phyloP scores from a whole-genome alignment of 2,888 invertebrate genomes.

The Drosophila niveifrons region DNA sequence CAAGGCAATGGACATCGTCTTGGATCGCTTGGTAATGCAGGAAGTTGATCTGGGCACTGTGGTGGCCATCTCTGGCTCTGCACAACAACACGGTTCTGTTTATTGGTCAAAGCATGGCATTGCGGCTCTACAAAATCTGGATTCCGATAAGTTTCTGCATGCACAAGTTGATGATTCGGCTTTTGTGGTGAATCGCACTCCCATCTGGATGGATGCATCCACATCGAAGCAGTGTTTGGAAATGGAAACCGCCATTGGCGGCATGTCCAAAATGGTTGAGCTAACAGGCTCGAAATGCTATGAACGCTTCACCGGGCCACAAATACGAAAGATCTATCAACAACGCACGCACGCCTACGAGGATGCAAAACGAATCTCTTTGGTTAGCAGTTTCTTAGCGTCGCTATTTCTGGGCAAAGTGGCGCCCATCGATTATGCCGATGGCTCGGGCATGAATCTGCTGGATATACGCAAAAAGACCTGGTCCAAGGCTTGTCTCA shows the following conservation, averaged over 20 bases:
- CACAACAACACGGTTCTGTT: conserved; percentile 99
- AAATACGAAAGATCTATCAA: conserved; percentile 95
- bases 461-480: conserved; percentile 91
- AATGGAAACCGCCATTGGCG: conserved; percentile 93
- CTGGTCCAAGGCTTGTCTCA: conserved; percentile 92
- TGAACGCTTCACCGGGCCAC: conserved; percentile 93
- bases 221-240: conserved; percentile 85
- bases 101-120: conserved; percentile 95
- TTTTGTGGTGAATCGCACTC: conserved; percentile 93
- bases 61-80: conserved; percentile 95
- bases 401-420: conserved; percentile 94
- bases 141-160: conserved; percentile 92
- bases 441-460: conserved; percentile 98
- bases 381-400: conserved; percentile 96
- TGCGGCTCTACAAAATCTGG: conserved; percentile 88
- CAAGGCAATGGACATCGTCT: conserved; percentile 95
- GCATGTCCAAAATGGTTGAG: conserved; percentile 82
- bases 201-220: conserved; percentile 97
- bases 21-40: conserved; percentile 92
- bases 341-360: conserved; percentile 89
- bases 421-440: conserved; percentile 95
- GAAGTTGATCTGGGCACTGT: conserved; percentile 94
- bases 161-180: conserved; percentile 91
- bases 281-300: conserved; percentile 85
- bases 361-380: conserved; percentile 93